Evolutionary conservation across 2,113 vertebrate species (phyloP).

Genomic region (Lepus timidus): DNA sequence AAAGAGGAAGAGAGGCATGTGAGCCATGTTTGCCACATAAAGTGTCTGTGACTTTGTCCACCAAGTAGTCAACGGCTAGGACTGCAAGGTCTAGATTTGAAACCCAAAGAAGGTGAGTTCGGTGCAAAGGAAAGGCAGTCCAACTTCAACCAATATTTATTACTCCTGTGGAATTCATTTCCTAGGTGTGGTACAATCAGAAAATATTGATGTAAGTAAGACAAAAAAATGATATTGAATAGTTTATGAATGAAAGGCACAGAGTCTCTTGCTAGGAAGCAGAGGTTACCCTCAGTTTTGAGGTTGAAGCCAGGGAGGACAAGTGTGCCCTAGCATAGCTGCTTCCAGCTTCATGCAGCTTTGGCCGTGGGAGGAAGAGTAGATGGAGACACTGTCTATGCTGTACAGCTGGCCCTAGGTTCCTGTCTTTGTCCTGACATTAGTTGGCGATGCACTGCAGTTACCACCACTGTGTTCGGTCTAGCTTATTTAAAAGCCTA

Average conservation of each 20-base stretch:
- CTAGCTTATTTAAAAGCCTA: background rate
- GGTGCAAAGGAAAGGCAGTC: background rate
- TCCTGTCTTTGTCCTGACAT: background rate
- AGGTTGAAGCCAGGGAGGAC: background rate
- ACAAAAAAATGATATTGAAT: background rate
- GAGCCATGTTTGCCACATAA: background rate
- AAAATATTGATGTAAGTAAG: background rate
- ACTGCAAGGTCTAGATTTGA: background rate
- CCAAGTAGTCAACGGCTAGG: background rate
- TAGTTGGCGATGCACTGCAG: background rate
- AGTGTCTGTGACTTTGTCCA: background rate
- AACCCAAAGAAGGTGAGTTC: background rate
- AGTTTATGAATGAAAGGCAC: background rate
- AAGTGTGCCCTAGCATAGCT: background rate
- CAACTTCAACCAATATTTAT: background rate
- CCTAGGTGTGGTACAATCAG: background rate
- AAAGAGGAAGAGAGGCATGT: background rate
- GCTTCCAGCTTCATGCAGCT: background rate
- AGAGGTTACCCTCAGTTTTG: background rate
- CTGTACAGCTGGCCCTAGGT: background rate
- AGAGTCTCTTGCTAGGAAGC: background rate
- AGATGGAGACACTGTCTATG: background rate
- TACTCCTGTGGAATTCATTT: background rate
- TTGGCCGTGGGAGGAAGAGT: background rate
- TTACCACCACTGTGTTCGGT: background rate